Base-by-base conservation (phyloP, 1,140 invertebrate genomes). In the Xylocopa sonorina region DNA sequence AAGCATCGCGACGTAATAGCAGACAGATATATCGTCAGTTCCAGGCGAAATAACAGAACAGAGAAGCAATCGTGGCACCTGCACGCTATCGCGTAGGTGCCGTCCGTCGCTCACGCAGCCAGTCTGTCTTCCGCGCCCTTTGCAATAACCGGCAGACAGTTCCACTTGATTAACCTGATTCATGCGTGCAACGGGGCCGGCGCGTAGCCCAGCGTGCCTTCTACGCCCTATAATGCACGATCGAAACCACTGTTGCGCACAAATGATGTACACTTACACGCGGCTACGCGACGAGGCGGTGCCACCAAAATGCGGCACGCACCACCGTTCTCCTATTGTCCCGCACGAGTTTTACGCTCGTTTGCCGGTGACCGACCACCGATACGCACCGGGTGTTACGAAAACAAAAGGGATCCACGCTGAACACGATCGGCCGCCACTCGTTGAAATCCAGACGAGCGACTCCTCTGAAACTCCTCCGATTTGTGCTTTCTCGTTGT, bases 131-230 rank as follows among this genome's bases (percentile, higher is more conserved):
- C 68, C 57, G 80, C 73, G 66, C 80, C 81, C 81, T 83, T 74
- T 57, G 72, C 78, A 71, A 67, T 80, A 82, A 78, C 81, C 80
- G 83, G 80, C 89, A 86, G 87, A 90, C 88, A 91, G 90, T 91
- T 91, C 90, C 90, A 88, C 85, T 91, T 92, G 90, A 92, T 92
- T 91, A 91, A 91, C 89, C 88, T 81, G 88, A 86, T 90, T 92
- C 90, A 90, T 89, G 87, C 89, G 89, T 87, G 88, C 88, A 87
- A 88, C 88, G 83, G 82, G 87, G 85, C 53, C 43, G 51, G 64
- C 73, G 64, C 73, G 79, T 81, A 87, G 68, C 58, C 82, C 83
- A 84, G 79, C 41, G 32, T 50, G 57, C 60, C 66, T 67, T 78
- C 71, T 53, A 66, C 73, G 76, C 67, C 77, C 72, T 66, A 72